These are phyloP conservation scores for Macrotis lagotis DNA, from an alignment of 2,113 vertebrate genomes.

Conservation along the genomic window DNA sequence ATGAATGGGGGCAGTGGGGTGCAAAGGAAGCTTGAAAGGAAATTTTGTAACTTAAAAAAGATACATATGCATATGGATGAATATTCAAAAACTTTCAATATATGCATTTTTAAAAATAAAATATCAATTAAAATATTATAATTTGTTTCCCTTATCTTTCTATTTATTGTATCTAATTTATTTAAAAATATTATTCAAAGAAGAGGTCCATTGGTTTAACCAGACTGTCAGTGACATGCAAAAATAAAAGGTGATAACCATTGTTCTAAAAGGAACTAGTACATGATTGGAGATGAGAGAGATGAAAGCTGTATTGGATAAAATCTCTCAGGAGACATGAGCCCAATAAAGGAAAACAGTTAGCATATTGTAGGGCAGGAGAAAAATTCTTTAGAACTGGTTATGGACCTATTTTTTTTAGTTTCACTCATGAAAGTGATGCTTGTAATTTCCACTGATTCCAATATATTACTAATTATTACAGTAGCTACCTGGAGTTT, in stretches of 20 bases:
- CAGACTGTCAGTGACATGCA: neutral
- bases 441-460: neutral
- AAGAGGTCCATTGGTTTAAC: neutral
- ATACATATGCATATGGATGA: no score
- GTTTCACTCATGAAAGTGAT: neutral
- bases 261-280: neutral
- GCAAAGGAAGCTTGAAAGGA: no score
- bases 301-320: neutral
- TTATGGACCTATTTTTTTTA: neutral
- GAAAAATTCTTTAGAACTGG: neutral
- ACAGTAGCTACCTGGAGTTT: neutral
- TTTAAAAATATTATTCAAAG: neutral
- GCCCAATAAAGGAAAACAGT: neutral
- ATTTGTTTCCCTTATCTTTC: neutral
- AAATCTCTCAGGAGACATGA: neutral
- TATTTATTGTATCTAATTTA: neutral
- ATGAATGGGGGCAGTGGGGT: no score
- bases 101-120: no score
- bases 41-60: no score
- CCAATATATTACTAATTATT: no score
- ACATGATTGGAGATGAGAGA: neutral
- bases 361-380: neutral
- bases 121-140: no score
- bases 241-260: neutral
- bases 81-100: no score